A percentile compares a stretch with the other conserved stretches of the same genome.
phyloP scores from a whole-genome alignment of 2,797 vertebrate species.

The Rhincodon typus region DNA sequence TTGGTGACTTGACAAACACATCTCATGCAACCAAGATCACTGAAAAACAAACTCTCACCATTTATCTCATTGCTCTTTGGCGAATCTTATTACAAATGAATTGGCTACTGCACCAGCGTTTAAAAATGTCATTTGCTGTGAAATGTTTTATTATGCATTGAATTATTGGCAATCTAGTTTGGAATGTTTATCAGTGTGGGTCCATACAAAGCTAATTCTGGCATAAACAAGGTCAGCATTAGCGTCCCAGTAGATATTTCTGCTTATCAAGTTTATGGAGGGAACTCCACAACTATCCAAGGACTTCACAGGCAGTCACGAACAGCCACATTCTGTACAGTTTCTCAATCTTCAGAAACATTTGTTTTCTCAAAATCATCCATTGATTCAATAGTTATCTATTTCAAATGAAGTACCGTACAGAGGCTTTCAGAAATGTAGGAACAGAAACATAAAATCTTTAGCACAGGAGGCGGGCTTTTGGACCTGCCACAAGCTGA shows the following conservation, averaged over 20 bases:
- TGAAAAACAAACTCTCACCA: not conserved
- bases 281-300: not conserved
- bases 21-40: not conserved
- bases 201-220: not conserved
- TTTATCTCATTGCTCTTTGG: not conserved
- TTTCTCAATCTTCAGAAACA: not conserved
- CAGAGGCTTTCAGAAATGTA: not conserved
- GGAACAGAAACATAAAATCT: not conserved
- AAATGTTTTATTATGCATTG: not conserved
- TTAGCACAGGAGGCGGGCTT: not conserved
- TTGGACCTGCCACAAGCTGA: not conserved
- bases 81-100: not conserved
- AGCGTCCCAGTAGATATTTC: not conserved
- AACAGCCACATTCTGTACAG: not conserved
- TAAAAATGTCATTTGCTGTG: not conserved
- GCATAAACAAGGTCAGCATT: not conserved
- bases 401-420: not conserved
- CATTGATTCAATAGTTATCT: not conserved
- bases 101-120: not conserved
- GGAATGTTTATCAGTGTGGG: not conserved
- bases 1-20: not conserved
- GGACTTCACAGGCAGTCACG: not conserved
- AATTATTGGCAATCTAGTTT: not conserved
- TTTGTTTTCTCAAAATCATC: not conserved
- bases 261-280: not conserved